Base-by-base conservation (phyloP, 2,888 invertebrate genomes). In the Apotomis turbidana region DNA sequence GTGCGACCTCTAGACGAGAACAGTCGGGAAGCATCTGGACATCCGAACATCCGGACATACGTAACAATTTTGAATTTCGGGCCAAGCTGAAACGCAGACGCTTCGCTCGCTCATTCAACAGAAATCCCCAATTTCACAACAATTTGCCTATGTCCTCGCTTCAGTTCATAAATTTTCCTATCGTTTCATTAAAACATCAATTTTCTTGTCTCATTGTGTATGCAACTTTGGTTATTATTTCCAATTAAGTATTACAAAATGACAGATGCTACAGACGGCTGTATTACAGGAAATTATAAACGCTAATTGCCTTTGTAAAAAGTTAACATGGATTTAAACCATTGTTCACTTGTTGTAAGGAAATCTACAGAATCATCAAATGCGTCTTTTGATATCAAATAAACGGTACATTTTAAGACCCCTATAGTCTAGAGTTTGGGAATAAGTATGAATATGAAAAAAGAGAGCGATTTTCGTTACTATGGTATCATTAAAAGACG, bases 191-290 rank as follows among this genome's bases (percentile, higher is more conserved):
- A 51, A 54, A 70, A 64, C 51, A 4, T 12, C 52, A 51, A 70
- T 70, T 64, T 54, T 59, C 64, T 59, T 58, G 64, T 70, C 64
- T 36, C 46, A 52, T 70, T 70, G 70, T 70, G 51, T n/a, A 49
- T 41, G 12, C 59, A 38, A 55, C 46, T 46, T 70, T 51, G 70
- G 27, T 61, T 38, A 57, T 70, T 63, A 27, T 12, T 15, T 3
- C 27, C 41, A 13, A 55, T 61, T 63, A 62, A 51, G 6, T 4
- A 15, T 70, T 63, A 58, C 64, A 41, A 64, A 70, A 70, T 57
- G 46, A 36, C 51, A 64, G 49, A 67, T 57, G 44, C n/a, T 27
- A 51, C 15, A 51, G 63, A 68, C 15, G 10, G 9, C 62, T 63
- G 51, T 58, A 70, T 58, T 38, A 51, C 51, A 63, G 70, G 62